Evolutionary conservation across 1,140 invertebrate species (phyloP), one percentile per base, ranked within the genome.

Genomic region (Tetragnatha versicolor): DNA sequence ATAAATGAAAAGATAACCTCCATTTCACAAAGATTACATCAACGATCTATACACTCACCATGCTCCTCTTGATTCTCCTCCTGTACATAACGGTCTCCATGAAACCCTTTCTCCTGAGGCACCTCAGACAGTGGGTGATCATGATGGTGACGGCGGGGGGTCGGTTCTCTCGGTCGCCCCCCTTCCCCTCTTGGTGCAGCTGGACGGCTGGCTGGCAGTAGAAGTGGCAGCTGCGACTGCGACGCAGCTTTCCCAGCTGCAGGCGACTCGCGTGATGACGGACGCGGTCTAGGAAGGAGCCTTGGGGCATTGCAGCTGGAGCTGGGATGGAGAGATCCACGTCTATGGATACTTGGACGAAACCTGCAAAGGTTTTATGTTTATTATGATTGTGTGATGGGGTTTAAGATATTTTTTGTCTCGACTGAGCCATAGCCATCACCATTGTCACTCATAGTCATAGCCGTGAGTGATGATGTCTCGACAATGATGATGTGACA

Each of bases 101-200:
- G 17, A 20, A 47, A 14, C 70, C 70, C 49, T 61, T 75, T 4
- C 9, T 51, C 20, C 70, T 75, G 5, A 75, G 22, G 10, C 70
- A 75, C 17, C 45, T 3, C 3, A 75, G 55, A 29, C 70, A 75
- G 42, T 60, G 70, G 33, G 29, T 58, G 14, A 75, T 61, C 37
- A 61, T 61, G 0, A 75, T 35, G 22, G 33, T 37, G 10, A 61
- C 37, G 0, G 2, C 31, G 6, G 70, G 53, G 20, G 17, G 1
- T 10, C 2, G 3, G 7, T 47, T 39, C 4, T 27, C 9, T 2
- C 60, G 14, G 22, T 42, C 45, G 7, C 2, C 31, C 3, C 53
- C 35, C 3, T 29, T 39, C 4, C 55, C 53, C 9, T 35, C 4
- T n/a, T 29, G 6, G 10, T 55, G 70, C n/a, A 45, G 42, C 20